phyloP scores from a whole-genome alignment of 1,140 invertebrate genomes.

The Brachionus angularis region DNA sequence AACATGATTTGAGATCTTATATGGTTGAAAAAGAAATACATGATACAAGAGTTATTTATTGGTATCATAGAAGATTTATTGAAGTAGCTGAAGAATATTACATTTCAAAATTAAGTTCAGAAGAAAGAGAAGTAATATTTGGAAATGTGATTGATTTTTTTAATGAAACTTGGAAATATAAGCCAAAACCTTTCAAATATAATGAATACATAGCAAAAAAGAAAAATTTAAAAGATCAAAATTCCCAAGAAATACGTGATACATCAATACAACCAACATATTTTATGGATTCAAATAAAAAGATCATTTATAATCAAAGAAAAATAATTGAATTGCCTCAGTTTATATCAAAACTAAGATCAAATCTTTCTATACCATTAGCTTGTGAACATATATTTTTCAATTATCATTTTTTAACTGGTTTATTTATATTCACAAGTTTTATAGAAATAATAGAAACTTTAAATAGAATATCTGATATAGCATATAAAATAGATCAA shows the following conservation, averaged over 20 bases:
- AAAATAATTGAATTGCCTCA: slow-evolving; percentile 38
- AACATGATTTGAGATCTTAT: slow-evolving; percentile 65
- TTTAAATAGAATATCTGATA: not conserved
- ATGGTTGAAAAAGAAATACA: slow-evolving; percentile 64
- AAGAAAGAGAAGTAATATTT: not conserved
- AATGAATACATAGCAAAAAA: slow-evolving; percentile 24
- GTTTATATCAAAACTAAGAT: not conserved
- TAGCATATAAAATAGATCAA: not conserved
- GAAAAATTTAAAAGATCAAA: not conserved
- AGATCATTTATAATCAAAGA: slow-evolving; percentile 26
- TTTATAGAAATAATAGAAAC: slow-evolving; percentile 4
- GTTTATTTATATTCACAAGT: not conserved
- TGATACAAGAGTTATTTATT: slow-evolving; percentile 48
- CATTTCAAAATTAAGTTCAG: not conserved
- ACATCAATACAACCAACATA: not conserved
- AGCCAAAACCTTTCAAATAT: slow-evolving; percentile 28
- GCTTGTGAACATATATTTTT: slow-evolving; percentile 1
- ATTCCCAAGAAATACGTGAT: not conserved
- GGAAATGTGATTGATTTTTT: slow-evolving; percentile 38
- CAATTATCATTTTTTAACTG: slow-evolving; percentile 23
- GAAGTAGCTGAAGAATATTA: slow-evolving; percentile 25
- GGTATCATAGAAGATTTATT: slow-evolving; percentile 42
- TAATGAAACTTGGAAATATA: slow-evolving; percentile 39
- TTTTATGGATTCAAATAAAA: not conserved
- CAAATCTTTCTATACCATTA: slow-evolving; percentile 1